Evolutionary conservation across 2,888 invertebrate genomes (phyloP), one percentile per base, ranked within the genome.

Genomic region (Callinectes sapidus): DNA sequence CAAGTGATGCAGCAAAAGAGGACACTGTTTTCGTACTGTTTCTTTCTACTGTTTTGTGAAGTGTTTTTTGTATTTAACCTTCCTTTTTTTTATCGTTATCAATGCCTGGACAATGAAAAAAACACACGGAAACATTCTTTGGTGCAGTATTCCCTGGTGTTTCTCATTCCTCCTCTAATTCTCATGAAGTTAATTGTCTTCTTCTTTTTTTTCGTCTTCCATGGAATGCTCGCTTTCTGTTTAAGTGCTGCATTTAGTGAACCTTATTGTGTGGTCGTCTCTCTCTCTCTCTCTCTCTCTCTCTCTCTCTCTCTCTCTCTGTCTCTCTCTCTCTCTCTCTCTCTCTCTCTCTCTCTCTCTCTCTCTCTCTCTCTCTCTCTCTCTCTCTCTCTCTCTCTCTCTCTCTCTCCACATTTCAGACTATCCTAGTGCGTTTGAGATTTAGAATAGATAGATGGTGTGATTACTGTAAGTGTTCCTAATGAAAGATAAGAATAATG

Each of bases 121-220:
- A 39, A 39, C 39, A 39, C 39, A 48, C 48, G 6, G 6, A 48
- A 48, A 48, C 5, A 48, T 48, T 48, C 48, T 48, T 10, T 8
- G 8, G 48, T 48, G 6, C 48, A 48, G 48, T 48, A 48, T 48
- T 48, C 48, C 48, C 48, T 8, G 71, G 71, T n/a, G 23, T 71
- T 71, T 28, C 28, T 71, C 23, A 71, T 23, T 23, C 71, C n/a
- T 71, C 10, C 71, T 71, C 71, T 71, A 71, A 71, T 71, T 71
- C 71, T 23, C 28, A 71, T 71, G 28, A 71, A n/a, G n/a, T 71
- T n/a, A 71, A 71, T 71, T 28, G 71, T 71, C 71, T 71, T 71
- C 28, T 61, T 23, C 18, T 61, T 23, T 61, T 61, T 61, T 23
- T 61, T 61, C 6, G 2, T 71, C 8, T 71, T 71, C 8, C 71